A percentile compares a stretch with the other conserved stretches of the same genome.
Evolutionary conservation across 1,140 invertebrate species (phyloP).

Genomic region (Drosophila micromelanica): DNA sequence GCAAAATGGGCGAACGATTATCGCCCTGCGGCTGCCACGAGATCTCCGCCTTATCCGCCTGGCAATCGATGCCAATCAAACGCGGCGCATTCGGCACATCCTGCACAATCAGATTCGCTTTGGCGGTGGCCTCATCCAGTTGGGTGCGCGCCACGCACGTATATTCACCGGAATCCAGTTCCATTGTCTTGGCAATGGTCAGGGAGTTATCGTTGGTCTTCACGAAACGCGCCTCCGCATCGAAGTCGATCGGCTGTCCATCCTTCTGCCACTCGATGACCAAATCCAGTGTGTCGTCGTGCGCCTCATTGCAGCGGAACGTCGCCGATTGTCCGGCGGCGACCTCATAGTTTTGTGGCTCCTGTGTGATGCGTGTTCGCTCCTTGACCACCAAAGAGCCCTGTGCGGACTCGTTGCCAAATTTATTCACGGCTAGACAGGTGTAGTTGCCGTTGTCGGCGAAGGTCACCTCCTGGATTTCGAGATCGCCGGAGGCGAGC

Average conservation of each 20-base stretch:
- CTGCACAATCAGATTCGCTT: slow-evolving; percentile 96
- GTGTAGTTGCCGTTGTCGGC: slow-evolving; percentile 94
- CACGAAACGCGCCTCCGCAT: slow-evolving; percentile 92
- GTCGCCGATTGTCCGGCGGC: slow-evolving; percentile 94
- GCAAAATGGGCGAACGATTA: slow-evolving; percentile 96
- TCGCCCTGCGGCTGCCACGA: slow-evolving; percentile 95
- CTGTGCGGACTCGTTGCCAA: slow-evolving; percentile 91
- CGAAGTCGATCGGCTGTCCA: slow-evolving; percentile 94
- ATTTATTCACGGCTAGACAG: slow-evolving; percentile 97
- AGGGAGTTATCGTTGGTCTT: slow-evolving; percentile 95
- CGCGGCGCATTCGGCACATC: slow-evolving; percentile 96
- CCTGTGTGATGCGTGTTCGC: slow-evolving; percentile 92
- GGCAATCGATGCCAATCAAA: slow-evolving; percentile 88
- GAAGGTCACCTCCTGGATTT: slow-evolving; percentile 93
- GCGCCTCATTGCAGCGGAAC: slow-evolving; percentile 96
- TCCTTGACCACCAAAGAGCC: slow-evolving; percentile 94
- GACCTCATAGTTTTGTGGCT: slow-evolving; percentile 95
- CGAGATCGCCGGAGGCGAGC: slow-evolving; percentile 91
- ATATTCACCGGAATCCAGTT: slow-evolving; percentile 97
- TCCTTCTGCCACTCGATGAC: slow-evolving; percentile 95
- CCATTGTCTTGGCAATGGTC: slow-evolving; percentile 96
- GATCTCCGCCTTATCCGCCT: slow-evolving; percentile 89
- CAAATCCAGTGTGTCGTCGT: slow-evolving; percentile 91
- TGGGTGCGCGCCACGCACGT: slow-evolving; percentile 97
- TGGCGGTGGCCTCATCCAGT: slow-evolving; percentile 92